Conservation (phyloP, 53 echinoderm and acorn worm species). For the Crossaster papposus region DNA sequence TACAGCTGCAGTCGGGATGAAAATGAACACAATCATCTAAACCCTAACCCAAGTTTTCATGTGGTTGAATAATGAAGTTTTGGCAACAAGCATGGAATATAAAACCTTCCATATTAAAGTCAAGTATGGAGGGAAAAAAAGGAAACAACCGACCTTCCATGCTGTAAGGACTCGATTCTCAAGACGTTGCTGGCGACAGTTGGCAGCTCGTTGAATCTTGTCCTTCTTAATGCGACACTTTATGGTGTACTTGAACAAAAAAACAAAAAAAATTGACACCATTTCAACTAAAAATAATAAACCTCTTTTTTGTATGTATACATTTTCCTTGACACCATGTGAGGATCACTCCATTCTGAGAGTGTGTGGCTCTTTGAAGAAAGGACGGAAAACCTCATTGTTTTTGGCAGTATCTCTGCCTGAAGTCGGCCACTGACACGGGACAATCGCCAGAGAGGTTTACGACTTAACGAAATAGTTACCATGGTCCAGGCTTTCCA, state of each 20-base stretch:
- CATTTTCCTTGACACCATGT: too few relatives aligned
- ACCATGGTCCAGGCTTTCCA: slow-evolving; percentile 78
- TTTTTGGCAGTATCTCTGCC: too few relatives aligned
- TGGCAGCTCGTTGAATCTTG: slow-evolving; percentile 25
- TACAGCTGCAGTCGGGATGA: slow-evolving; percentile 1
- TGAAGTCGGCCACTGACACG: too few relatives aligned
- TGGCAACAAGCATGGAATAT: too few relatives aligned
- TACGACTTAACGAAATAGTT: too few relatives aligned
- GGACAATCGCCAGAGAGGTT: too few relatives aligned
- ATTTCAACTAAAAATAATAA: too few relatives aligned
- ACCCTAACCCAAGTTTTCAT: background rate
- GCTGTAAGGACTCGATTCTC: background rate
- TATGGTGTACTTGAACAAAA: slow-evolving; percentile 25
- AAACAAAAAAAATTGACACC: background rate
- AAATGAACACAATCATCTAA: background rate
- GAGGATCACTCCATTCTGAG: too few relatives aligned
- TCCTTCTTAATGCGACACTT: slow-evolving; percentile 35
- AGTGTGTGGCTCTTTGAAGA: too few relatives aligned
- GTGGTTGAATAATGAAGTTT: too few relatives aligned
- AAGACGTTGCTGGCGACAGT: background rate
- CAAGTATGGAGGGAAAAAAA: background rate
- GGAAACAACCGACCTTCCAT: slow-evolving; percentile 24
- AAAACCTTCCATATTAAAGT: background rate
- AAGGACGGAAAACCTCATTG: too few relatives aligned
- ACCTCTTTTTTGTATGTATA: too few relatives aligned